Percentiles rank a stretch among this genome's conserved stretches.
phyloP scores from a whole-genome alignment of 2,113 vertebrate genomes.

The Cariama cristata region DNA sequence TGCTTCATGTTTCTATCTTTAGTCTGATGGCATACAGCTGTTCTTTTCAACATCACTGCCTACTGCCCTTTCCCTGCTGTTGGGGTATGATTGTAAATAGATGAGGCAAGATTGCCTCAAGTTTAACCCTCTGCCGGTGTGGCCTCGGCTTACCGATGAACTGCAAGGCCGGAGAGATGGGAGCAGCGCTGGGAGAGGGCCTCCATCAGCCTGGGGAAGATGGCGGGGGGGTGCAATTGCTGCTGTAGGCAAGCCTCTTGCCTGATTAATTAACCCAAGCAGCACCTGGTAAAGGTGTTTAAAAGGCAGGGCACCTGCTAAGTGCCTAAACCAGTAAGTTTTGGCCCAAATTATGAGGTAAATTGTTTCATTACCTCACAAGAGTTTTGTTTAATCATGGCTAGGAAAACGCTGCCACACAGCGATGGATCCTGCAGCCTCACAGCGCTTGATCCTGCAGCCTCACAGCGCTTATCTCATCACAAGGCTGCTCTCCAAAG shows the following conservation, averaged over 20 bases:
- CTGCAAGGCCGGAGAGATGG: not conserved
- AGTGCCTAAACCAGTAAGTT: not conserved
- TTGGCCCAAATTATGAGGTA: not conserved
- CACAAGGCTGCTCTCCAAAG: not conserved
- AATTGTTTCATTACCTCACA: not conserved
- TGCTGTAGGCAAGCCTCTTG: not conserved
- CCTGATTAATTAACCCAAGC: not conserved
- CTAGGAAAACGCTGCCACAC: accelerated
- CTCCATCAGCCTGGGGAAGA: not conserved
- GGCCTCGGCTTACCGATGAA: accelerated
- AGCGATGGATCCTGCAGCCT: too few relatives aligned
- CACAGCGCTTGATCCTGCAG: not conserved
- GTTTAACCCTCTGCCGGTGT: not conserved
- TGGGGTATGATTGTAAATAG: not conserved
- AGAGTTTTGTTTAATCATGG: not conserved
- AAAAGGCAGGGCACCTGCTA: not conserved
- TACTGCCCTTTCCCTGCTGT: not conserved
- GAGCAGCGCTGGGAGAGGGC: not conserved
- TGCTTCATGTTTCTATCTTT: slow-evolving; percentile 48
- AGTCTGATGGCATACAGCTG: slow-evolving; percentile 49
- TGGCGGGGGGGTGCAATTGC: not conserved
- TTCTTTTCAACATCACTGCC: not conserved
- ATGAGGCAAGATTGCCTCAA: accelerated
- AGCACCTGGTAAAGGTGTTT: not conserved
- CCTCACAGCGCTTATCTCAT: not conserved